Evolutionary conservation across 1,140 invertebrate genomes (phyloP).

Genomic region (Marisa cornuarietis): DNA sequence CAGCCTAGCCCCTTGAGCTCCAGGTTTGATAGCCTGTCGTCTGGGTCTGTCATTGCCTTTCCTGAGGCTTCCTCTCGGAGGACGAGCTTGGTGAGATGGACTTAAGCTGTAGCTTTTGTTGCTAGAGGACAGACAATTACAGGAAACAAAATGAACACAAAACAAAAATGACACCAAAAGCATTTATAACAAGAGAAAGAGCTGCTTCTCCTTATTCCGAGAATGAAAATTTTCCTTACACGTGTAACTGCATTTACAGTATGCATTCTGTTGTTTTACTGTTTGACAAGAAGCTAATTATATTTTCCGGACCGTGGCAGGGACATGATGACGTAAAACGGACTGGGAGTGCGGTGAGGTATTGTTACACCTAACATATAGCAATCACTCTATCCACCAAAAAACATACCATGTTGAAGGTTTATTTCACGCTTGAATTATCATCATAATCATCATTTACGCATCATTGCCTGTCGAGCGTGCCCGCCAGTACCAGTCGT

Average conservation of each 20-base stretch:
- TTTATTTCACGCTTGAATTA: no score
- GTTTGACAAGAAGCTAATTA: no score
- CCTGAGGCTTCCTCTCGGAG: neutral
- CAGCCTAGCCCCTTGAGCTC: neutral
- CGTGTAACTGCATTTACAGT: neutral
- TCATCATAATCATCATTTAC: no score
- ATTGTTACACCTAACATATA: no score
- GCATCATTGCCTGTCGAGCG: no score
- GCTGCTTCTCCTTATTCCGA: neutral
- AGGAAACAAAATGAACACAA: neutral
- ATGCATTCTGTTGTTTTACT: neutral
- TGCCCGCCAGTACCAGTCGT: no score
- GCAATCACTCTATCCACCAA: no score
- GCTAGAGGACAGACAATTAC: neutral
- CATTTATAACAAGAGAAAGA: neutral
- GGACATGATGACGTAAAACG: no score
- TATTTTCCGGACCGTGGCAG: no score
- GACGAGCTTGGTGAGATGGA: neutral
- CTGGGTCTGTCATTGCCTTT: neutral
- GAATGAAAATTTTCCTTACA: neutral
- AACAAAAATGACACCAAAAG: neutral
- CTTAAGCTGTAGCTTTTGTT: neutral
- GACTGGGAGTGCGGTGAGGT: no score
- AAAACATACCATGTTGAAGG: no score
- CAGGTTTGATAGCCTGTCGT: conserved; percentile 9